phyloP scores from a whole-genome alignment of 2,113 vertebrate genomes.

The Glaucidium brasilianum region DNA sequence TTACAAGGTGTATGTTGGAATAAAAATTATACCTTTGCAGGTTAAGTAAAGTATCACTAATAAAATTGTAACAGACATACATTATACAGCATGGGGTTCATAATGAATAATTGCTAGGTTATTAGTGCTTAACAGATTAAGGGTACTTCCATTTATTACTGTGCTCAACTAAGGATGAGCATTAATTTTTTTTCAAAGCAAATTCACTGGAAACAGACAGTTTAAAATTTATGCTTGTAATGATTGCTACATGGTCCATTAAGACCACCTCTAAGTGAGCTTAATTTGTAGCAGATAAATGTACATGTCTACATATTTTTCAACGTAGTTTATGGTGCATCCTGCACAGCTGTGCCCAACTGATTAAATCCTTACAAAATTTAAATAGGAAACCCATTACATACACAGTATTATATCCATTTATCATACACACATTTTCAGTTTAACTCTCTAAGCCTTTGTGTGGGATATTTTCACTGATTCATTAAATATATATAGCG shows the following conservation, averaged over 20 bases:
- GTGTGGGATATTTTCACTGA: neutral
- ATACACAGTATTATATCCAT: slow-evolving; percentile 80
- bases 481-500: slow-evolving; percentile 65
- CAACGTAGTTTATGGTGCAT: slow-evolving; percentile 81
- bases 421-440: slow-evolving; percentile 73
- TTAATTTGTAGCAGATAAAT: slow-evolving; percentile 88
- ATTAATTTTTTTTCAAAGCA: slow-evolving; percentile 79
- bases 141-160: slow-evolving; percentile 80
- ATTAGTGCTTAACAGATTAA: slow-evolving; percentile 82
- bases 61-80: slow-evolving; percentile 43
- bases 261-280: slow-evolving; percentile 86
- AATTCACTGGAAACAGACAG: slow-evolving; percentile 80
- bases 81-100: slow-evolving; percentile 67
- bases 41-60: slow-evolving; percentile 60
- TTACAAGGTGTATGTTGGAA: slow-evolving; percentile 4
- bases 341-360: slow-evolving; percentile 82
- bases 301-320: slow-evolving; percentile 85
- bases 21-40: slow-evolving; percentile 44
- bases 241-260: slow-evolving; percentile 85
- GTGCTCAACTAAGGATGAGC: slow-evolving; percentile 69
- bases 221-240: slow-evolving; percentile 84
- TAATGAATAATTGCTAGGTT: slow-evolving; percentile 77
- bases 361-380: slow-evolving; percentile 86
- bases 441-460: slow-evolving; percentile 68
- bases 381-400: slow-evolving; percentile 88